These are phyloP conservation scores for Glaucomys volans DNA, from an alignment of 2,113 vertebrate species.

Conservation along the genomic window DNA sequence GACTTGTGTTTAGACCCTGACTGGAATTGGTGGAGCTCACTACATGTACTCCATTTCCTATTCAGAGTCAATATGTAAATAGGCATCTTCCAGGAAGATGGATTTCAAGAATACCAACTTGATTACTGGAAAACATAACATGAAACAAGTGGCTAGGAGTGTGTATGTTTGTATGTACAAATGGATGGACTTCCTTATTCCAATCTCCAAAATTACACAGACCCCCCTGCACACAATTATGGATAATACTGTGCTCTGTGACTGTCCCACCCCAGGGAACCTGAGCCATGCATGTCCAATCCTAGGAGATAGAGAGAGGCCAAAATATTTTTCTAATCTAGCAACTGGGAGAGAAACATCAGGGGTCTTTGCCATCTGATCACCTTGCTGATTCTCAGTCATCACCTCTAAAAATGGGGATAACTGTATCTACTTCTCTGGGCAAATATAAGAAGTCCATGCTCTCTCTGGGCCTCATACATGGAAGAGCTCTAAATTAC, in stretches of 20 bases:
- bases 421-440: not conserved
- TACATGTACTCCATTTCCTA: not conserved
- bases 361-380: not conserved
- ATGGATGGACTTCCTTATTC: not conserved
- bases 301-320: not conserved
- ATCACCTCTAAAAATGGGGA: not conserved
- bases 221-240: not conserved
- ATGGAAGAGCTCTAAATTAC: not conserved
- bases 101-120: not conserved
- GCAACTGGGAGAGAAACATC: not conserved
- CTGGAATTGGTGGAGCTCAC: not conserved
- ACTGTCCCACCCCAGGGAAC: not conserved
- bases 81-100: not conserved
- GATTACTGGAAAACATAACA: not conserved
- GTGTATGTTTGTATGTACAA: not conserved
- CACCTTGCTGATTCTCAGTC: not conserved
- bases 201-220: not conserved
- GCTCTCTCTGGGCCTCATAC: not conserved
- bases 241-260: not conserved
- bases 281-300: not conserved
- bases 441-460: not conserved
- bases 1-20: not conserved
- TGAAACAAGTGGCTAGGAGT: not conserved
- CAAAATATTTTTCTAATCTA: not conserved
- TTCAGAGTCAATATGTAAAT: not conserved